These are phyloP conservation scores for Tadarida brasiliensis DNA, from an alignment of 2,797 vertebrate genomes.

Conservation along the genomic window DNA sequence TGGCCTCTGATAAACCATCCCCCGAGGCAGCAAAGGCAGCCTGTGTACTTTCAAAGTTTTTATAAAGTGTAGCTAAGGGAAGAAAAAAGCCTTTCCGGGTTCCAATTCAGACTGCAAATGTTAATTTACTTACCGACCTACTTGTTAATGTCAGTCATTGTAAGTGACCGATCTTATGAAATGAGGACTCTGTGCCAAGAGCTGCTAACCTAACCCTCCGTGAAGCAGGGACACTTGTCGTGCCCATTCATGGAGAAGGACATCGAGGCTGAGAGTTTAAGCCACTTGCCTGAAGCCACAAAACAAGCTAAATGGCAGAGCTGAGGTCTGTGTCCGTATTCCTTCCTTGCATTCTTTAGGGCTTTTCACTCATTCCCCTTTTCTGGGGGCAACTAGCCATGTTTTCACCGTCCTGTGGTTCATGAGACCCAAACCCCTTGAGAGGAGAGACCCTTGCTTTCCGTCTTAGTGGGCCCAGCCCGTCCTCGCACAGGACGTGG, in stretches of 20 bases:
- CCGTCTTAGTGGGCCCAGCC: background rate
- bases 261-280: background rate
- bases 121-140: background rate
- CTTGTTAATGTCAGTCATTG: background rate
- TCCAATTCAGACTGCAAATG: background rate
- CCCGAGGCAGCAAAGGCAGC: background rate
- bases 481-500: background rate
- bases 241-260: background rate
- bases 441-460: background rate
- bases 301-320: background rate
- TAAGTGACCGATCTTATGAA: background rate
- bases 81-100: background rate
- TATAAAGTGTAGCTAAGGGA: background rate
- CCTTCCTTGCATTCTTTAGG: background rate
- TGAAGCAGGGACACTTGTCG: background rate
- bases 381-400: background rate
- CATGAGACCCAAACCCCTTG: background rate
- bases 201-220: background rate
- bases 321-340: background rate
- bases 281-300: background rate
- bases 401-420: background rate
- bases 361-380: background rate
- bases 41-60: background rate
- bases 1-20: background rate
- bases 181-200: background rate